A percentile compares a stretch with the other conserved stretches of the same genome.
phyloP scores from a whole-genome alignment of 2,888 invertebrate genomes.

The Tachystola acroxantha region DNA sequence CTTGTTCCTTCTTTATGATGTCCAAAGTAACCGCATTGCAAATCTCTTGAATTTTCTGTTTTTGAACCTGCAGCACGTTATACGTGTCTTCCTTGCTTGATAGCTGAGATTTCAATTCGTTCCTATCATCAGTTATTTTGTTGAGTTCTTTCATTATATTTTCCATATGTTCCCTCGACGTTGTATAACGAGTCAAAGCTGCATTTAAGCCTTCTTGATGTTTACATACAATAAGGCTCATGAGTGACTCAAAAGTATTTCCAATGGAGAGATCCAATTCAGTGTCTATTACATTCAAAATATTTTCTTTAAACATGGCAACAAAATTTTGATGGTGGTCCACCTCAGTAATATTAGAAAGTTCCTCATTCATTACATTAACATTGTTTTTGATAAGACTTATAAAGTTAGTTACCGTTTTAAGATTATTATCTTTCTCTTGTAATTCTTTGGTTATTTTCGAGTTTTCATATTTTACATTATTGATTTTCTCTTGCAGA shows the following conservation, averaged over 20 bases:
- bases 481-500: conserved; percentile 32
- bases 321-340: conserved; percentile 23
- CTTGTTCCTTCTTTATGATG: conserved; percentile 48
- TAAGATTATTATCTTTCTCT: conserved; percentile 32
- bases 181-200: conserved; percentile 29
- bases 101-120: conserved; percentile 38
- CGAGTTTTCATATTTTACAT: conserved; percentile 27
- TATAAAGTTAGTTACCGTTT: conserved; percentile 28
- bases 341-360: conserved; percentile 15
- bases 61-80: conserved; percentile 42
- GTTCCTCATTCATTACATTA: conserved; percentile 23
- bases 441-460: conserved; percentile 33
- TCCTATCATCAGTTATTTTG: conserved; percentile 36
- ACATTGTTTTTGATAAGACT: conserved; percentile 36
- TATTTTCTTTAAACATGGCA: conserved; percentile 37
- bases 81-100: conserved; percentile 48
- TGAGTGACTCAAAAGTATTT: conserved; percentile 36
- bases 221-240: conserved; percentile 32
- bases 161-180: conserved; percentile 33
- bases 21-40: conserved; percentile 55
- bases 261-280: conserved; percentile 38
- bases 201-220: conserved; percentile 31
- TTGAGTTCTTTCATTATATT: conserved; percentile 34
- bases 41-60: conserved; percentile 53
- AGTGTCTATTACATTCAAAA: conserved; percentile 43